Conservation (phyloP, 2,888 invertebrate species). For the Neoascia interrupta region DNA sequence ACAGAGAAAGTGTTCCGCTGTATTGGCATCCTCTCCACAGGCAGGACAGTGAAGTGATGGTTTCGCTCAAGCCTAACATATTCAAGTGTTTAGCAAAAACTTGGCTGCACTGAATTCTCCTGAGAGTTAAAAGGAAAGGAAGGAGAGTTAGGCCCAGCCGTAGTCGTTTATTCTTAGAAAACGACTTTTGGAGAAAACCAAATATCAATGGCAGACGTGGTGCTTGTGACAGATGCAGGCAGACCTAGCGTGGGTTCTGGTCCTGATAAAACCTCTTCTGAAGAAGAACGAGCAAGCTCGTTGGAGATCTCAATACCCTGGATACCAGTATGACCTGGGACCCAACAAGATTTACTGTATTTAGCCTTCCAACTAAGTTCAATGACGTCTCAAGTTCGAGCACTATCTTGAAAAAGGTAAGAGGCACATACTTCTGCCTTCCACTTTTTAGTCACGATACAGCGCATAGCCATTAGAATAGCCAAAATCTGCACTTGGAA, state of each 20-base stretch:
- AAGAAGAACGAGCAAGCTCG: not conserved
- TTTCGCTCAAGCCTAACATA: not conserved
- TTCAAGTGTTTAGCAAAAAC: not conserved
- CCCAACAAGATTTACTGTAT: not conserved
- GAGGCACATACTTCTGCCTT: too few relatives aligned
- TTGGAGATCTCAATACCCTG: not conserved
- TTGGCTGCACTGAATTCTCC: not conserved
- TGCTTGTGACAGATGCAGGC: not conserved
- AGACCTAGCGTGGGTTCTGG: not conserved
- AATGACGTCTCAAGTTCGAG: not conserved
- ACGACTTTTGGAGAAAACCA: too few relatives aligned
- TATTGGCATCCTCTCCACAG: not conserved
- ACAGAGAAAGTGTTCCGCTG: not conserved
- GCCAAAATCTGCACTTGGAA: not conserved
- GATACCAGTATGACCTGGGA: not conserved
- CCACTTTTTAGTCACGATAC: not conserved
- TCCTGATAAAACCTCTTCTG: not conserved
- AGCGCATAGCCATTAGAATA: not conserved
- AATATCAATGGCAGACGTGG: not conserved
- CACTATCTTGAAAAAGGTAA: not conserved
- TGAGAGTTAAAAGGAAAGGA: not conserved
- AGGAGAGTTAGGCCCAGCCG: too few relatives aligned
- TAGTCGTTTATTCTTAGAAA: too few relatives aligned
- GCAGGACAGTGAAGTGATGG: not conserved
- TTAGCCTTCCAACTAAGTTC: not conserved